Evolutionary conservation across 2,888 invertebrate genomes (phyloP).

Genomic region (Brenthis hecate): DNA sequence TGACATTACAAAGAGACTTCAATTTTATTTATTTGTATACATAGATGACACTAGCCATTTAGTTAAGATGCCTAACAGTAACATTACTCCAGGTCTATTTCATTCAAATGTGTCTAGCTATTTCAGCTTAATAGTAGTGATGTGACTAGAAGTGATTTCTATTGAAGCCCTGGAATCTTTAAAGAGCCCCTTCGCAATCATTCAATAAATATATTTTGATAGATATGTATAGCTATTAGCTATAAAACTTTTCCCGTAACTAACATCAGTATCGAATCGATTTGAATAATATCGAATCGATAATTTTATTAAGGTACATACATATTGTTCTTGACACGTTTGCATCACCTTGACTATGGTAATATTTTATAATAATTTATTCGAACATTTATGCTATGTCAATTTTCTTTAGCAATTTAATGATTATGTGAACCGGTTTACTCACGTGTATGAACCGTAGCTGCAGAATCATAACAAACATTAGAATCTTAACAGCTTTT

Average conservation of each 20-base stretch:
- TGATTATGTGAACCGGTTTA: conserved; percentile 17
- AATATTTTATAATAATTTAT: conserved; percentile 19
- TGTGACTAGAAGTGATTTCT: no score
- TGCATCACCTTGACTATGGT: conserved; percentile 18
- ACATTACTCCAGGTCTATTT: no score
- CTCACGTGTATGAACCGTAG: conserved; percentile 20
- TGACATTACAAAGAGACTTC: no score
- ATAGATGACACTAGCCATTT: no score
- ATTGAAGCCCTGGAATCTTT: no score
- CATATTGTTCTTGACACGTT: conserved; percentile 19
- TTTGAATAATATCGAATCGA: conserved; percentile 8
- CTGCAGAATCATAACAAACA: conserved; percentile 9
- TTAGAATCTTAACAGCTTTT: not conserved
- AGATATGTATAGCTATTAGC: not conserved
- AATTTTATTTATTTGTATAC: no score
- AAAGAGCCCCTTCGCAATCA: no score
- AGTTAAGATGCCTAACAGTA: no score
- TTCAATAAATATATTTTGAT: not conserved
- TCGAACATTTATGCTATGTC: conserved; percentile 21
- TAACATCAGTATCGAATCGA: conserved; percentile 4
- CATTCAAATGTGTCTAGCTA: no score
- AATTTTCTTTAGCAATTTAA: conserved; percentile 23
- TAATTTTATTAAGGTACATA: conserved; percentile 5
- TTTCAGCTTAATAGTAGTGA: no score
- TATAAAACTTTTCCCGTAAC: not conserved